These are phyloP conservation scores for Microcaecilia unicolor DNA, from an alignment of 2,797 vertebrate genomes.

Conservation along the genomic window DNA sequence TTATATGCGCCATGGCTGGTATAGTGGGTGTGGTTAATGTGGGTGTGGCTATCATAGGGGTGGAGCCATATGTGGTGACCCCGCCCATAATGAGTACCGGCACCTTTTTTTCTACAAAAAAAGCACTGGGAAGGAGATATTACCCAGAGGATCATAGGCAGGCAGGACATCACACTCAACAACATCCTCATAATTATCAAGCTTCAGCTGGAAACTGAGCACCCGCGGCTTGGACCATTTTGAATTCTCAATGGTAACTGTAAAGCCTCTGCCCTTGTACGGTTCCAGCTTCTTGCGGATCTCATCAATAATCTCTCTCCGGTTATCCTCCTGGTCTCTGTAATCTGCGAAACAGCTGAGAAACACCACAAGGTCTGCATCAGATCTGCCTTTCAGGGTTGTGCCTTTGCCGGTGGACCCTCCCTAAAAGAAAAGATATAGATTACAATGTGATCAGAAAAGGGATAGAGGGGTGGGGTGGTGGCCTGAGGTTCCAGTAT, in stretches of 20 bases:
- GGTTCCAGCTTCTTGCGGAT: constrained; percentile 1
- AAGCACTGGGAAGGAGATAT: no score
- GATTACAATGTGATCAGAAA: no score
- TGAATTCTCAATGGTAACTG: background rate
- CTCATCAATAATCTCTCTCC: background rate
- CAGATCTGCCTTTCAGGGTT: background rate
- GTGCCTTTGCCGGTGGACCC: constrained; percentile 20
- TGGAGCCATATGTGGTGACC: no score
- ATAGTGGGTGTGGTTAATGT: no score
- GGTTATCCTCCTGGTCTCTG: background rate
- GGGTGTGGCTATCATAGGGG: no score
- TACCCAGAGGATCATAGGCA: constrained; percentile 11
- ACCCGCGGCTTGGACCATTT: background rate
- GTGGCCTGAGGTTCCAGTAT: no score
- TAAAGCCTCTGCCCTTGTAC: background rate
- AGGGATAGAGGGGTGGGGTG: no score
- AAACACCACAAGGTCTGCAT: constrained; percentile 10
- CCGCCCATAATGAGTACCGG: no score
- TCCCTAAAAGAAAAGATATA: no score
- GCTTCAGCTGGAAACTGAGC: background rate
- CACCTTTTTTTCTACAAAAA: no score
- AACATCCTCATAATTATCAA: background rate
- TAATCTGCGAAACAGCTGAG: constrained; percentile 2
- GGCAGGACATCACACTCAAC: constrained; percentile 3
- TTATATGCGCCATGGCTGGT: no score